Evolutionary conservation across 2,888 invertebrate species (phyloP).

Genomic region (Cerceris rybyensis): DNA sequence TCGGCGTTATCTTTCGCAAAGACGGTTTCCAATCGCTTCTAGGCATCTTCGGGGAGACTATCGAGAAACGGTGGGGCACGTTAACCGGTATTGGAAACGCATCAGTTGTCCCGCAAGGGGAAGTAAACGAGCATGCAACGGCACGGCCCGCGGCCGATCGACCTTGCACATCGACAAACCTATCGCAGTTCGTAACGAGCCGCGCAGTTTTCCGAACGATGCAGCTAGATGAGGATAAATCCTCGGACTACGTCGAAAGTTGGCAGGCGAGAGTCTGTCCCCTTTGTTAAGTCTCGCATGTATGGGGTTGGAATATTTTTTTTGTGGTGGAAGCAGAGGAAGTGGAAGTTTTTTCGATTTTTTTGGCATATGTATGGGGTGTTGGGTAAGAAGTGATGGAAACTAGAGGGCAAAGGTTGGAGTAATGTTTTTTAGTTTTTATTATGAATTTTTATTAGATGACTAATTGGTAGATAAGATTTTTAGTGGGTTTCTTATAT

Average conservation of each 20-base stretch:
- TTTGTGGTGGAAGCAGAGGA: too few relatives aligned
- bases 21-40: neutral
- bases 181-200: conserved; percentile 62
- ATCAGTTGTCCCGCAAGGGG: conserved; percentile 64
- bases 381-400: too few relatives aligned
- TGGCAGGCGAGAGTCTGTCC: neutral
- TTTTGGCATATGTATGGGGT: too few relatives aligned
- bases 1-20: conserved; percentile 18
- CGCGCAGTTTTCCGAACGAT: conserved; percentile 51
- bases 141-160: conserved; percentile 57
- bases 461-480: too few relatives aligned
- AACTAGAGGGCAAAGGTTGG: too few relatives aligned
- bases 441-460: too few relatives aligned
- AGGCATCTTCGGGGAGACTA: conserved; percentile 2
- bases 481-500: too few relatives aligned
- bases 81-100: conserved; percentile 72
- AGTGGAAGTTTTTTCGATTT: too few relatives aligned
- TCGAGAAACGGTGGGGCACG: conserved; percentile 53
- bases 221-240: conserved; percentile 33
- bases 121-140: conserved; percentile 42
- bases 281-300: neutral
- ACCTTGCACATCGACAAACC: conserved; percentile 62
- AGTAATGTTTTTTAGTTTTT: too few relatives aligned
- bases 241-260: conserved; percentile 32
- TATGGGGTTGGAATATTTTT: too few relatives aligned